phyloP scores from a whole-genome alignment of 1,140 invertebrate genomes.

The Rhyacophila brunnea region DNA sequence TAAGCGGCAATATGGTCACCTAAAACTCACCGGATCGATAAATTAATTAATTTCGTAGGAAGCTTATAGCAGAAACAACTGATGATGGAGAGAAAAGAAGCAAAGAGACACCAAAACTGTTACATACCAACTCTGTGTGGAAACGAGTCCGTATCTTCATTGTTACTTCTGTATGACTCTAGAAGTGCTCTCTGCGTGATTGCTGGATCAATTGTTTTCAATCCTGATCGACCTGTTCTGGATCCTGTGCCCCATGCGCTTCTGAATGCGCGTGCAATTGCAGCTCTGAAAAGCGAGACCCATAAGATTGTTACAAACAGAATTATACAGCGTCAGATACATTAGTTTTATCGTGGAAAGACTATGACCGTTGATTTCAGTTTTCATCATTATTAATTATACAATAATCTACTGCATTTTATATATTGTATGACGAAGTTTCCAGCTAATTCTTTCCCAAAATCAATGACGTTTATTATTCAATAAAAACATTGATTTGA shows the following conservation, averaged over 20 bases:
- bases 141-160: conserved; percentile 37
- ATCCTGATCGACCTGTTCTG: conserved; percentile 60
- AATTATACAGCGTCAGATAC: no score
- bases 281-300: conserved; percentile 62
- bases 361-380: no score
- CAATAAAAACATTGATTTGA: no score
- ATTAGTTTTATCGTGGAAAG: no score
- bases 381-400: no score
- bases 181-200: conserved; percentile 69
- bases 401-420: no score
- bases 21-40: neutral
- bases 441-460: no score
- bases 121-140: conserved; percentile 44
- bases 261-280: conserved; percentile 61
- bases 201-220: conserved; percentile 66
- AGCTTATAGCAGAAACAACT: neutral
- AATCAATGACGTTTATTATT: no score
- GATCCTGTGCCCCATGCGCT: conserved; percentile 60
- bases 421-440: no score
- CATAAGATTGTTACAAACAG: no score
- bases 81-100: neutral
- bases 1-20: neutral
- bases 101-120: neutral
- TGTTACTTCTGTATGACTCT: conserved; percentile 60
- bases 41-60: neutral